Conservation (phyloP, 2,888 invertebrate genomes). For the Neelides folsomi region DNA sequence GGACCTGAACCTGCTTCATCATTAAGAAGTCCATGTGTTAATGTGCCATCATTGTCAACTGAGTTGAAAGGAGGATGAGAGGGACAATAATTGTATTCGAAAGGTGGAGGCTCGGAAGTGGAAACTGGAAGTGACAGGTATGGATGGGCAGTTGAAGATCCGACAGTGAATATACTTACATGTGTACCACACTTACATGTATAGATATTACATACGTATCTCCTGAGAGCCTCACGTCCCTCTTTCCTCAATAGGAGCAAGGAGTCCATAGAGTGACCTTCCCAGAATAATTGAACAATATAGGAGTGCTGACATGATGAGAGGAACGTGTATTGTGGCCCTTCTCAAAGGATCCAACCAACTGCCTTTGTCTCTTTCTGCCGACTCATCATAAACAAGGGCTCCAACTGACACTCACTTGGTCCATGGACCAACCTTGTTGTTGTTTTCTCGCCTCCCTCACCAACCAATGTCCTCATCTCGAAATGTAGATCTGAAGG, state of each 20-base stretch:
- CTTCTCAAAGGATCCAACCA: conserved; percentile 25
- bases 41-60: too few species aligned
- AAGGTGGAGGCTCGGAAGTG: too few species aligned
- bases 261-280: conserved; percentile 24
- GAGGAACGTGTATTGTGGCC: conserved; percentile 25
- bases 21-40: too few species aligned
- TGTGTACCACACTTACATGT: too few species aligned
- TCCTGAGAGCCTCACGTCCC: neutral
- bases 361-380: conserved; percentile 30
- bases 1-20: too few species aligned
- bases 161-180: too few species aligned
- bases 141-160: too few species aligned
- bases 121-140: too few species aligned
- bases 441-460: conserved; percentile 16
- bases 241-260: neutral
- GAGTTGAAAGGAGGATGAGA: too few species aligned
- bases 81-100: too few species aligned
- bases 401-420: conserved; percentile 27
- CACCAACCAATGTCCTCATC: neutral
- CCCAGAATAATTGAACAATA: conserved; percentile 31
- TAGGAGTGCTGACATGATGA: conserved; percentile 31
- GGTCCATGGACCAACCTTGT: conserved; percentile 19
- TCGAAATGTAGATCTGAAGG: neutral
- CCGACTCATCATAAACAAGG: conserved; percentile 33
- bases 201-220: too few species aligned